These are phyloP conservation scores for Cacajao melanocephalus DNA, from an alignment of 2,797 vertebrate species.

Conservation along the genomic window DNA sequence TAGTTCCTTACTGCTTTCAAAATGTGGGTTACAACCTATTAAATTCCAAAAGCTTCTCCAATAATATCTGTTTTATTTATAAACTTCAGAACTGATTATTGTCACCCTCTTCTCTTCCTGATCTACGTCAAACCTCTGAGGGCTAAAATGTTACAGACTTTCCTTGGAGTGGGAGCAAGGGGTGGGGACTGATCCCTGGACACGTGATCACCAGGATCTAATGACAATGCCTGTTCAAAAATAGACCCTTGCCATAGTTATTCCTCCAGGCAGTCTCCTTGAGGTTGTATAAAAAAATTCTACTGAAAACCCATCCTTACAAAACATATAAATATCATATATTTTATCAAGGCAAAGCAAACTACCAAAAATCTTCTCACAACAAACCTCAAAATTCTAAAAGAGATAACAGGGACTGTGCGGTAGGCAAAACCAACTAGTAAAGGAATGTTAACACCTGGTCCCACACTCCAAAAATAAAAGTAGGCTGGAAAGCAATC, in stretches of 20 bases:
- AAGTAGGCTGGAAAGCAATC: neutral
- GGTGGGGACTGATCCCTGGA: neutral
- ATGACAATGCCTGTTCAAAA: neutral
- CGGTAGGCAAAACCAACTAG: neutral
- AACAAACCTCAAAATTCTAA: neutral
- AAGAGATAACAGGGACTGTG: accelerated
- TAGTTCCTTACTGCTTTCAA: neutral
- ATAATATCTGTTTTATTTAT: neutral
- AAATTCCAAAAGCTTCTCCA: neutral
- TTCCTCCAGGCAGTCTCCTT: neutral
- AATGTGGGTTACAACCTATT: neutral
- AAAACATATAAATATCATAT: neutral
- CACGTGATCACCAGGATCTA: accelerated
- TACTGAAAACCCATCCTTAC: neutral
- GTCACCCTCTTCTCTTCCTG: neutral
- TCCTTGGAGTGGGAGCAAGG: accelerated
- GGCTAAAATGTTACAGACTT: neutral
- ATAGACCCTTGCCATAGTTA: accelerated
- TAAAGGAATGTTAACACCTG: no score
- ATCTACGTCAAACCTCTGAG: neutral
- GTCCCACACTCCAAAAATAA: neutral
- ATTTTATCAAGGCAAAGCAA: neutral
- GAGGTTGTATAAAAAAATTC: neutral
- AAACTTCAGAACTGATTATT: neutral
- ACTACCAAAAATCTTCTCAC: neutral